Conservation (phyloP, 2,113 vertebrate species). For the Phalacrocorax pelagicus region DNA sequence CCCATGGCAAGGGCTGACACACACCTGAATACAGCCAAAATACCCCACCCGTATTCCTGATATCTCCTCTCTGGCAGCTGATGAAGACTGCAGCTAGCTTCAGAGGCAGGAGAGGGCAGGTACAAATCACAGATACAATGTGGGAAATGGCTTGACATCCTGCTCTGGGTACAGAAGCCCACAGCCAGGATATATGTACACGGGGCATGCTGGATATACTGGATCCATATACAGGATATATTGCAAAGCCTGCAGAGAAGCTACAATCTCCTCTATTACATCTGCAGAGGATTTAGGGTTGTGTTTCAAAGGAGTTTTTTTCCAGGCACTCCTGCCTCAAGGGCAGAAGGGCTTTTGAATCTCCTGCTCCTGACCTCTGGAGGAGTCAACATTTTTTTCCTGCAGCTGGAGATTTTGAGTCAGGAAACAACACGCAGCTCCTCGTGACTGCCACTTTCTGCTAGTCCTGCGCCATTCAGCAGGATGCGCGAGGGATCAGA, state of each 20-base stretch:
- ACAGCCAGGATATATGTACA: background rate
- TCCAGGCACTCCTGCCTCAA: background rate
- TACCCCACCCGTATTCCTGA: background rate
- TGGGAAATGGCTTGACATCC: background rate
- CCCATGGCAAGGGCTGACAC: background rate
- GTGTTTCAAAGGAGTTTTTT: background rate
- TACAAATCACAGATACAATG: rapidly evolving
- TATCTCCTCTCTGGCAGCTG: background rate
- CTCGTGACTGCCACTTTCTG: slow-evolving; percentile 17
- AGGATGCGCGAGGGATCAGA: background rate
- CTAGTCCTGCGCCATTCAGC: background rate
- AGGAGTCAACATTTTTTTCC: background rate
- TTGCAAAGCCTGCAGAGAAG: background rate
- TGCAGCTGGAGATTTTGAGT: slow-evolving; percentile 19
- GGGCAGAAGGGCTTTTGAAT: background rate
- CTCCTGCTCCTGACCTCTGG: background rate
- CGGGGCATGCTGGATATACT: background rate
- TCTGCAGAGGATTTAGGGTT: background rate
- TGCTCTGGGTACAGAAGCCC: background rate
- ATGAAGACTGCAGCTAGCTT: background rate
- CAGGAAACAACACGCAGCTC: background rate
- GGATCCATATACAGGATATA: background rate
- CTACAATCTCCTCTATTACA: background rate
- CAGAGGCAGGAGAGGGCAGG: background rate
- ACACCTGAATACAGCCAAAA: background rate